Conservation (phyloP, 1,140 invertebrate genomes). For the Himalopsyche phryganea region DNA sequence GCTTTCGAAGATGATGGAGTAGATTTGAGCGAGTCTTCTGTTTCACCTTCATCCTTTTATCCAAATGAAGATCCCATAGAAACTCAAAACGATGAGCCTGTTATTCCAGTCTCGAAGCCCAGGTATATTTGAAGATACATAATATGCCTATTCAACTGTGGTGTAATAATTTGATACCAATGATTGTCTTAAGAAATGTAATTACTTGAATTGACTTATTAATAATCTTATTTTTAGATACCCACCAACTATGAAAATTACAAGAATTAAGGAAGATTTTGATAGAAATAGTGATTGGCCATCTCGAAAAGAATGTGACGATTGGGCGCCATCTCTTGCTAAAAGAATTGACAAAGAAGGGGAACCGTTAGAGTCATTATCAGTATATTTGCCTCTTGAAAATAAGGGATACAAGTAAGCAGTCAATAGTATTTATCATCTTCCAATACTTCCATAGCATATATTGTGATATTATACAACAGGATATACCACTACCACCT, state of each 20-base stretch:
- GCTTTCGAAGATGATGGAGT: too few relatives aligned
- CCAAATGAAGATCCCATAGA: too few relatives aligned
- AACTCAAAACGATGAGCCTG: too few relatives aligned
- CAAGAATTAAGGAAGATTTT: constrained; percentile 43
- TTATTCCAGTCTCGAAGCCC: background rate
- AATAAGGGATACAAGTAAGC: constrained; percentile 75
- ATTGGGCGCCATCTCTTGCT: constrained; percentile 35
- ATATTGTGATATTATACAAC: too few relatives aligned
- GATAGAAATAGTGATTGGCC: constrained; percentile 45
- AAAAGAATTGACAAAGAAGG: constrained; percentile 41
- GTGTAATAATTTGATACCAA: constrained; percentile 34
- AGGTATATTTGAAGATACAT: constrained; percentile 27
- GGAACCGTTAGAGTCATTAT: constrained; percentile 38
- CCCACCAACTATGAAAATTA: constrained; percentile 42
- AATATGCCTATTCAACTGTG: constrained; percentile 17
- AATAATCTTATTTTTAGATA: constrained; percentile 43
- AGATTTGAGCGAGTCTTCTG: too few relatives aligned
- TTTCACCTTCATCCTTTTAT: too few relatives aligned
- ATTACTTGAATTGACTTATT: too few relatives aligned
- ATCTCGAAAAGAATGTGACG: constrained; percentile 39
- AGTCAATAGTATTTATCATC: too few relatives aligned
- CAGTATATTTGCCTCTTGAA: constrained; percentile 67
- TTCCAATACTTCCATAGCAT: too few relatives aligned
- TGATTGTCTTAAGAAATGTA: too few relatives aligned
- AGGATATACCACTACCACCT: too few relatives aligned